phyloP scores from a whole-genome alignment of 1,140 invertebrate species.

The Conopomorpha cramerella region DNA sequence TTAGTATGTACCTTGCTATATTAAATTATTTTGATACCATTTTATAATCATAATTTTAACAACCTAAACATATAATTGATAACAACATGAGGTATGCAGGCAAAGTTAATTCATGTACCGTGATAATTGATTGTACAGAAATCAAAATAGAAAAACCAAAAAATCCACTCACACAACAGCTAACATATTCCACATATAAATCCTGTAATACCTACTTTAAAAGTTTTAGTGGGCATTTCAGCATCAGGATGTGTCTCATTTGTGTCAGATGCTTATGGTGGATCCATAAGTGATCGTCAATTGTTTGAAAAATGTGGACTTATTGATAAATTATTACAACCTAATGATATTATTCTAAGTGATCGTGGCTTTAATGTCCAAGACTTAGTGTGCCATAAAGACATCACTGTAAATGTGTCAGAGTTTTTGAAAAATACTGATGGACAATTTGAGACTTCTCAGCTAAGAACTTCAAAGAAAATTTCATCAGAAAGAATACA shows the following conservation, averaged over 20 bases:
- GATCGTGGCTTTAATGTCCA: conserved; percentile 4
- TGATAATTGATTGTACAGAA: conserved; percentile 5
- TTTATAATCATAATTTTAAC: too few species aligned
- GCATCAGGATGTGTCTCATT: conserved; percentile 3
- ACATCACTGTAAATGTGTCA: conserved; percentile 2
- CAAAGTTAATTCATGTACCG: conserved; percentile 1
- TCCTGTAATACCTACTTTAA: conserved; percentile 3
- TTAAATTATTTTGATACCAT: too few species aligned
- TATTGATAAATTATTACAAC: background rate
- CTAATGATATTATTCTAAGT: background rate
- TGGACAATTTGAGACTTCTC: conserved; percentile 1
- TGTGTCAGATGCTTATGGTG: conserved; percentile 4
- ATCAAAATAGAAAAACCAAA: conserved; percentile 4
- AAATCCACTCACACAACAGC: conserved; percentile 1
- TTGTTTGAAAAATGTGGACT: conserved; percentile 4
- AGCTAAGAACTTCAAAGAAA: conserved; percentile 3
- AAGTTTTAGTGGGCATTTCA: conserved; percentile 4
- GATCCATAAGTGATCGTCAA: conserved; percentile 1
- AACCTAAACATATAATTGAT: background rate
- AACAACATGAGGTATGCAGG: background rate
- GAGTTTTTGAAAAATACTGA: conserved; percentile 2
- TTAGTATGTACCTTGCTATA: too few species aligned
- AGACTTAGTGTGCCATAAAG: conserved; percentile 1
- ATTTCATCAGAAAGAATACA: conserved; percentile 2
- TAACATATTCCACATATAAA: conserved; percentile 4